phyloP scores from a whole-genome alignment of 1,140 invertebrate genomes.

The Eriocheir sinensis region DNA sequence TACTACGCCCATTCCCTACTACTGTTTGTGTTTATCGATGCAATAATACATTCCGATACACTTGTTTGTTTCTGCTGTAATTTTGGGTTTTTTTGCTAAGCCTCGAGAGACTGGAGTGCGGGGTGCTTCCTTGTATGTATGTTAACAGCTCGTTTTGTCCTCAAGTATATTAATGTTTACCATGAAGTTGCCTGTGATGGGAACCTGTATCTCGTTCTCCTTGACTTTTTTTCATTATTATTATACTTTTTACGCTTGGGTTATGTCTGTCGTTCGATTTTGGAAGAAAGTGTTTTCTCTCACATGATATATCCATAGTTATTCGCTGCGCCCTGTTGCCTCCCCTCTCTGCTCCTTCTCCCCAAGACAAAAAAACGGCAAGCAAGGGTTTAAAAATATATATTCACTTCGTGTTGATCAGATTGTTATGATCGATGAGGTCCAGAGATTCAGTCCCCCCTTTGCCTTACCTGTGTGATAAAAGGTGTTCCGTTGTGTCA shows the following conservation, averaged over 20 bases:
- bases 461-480: slow-evolving; percentile 69
- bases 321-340: slow-evolving; percentile 1
- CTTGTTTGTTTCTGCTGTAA: neutral
- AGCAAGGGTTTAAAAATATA: slow-evolving; percentile 61
- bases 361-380: slow-evolving; percentile 45
- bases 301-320: slow-evolving; percentile 33
- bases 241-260: slow-evolving; percentile 44
- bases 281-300: neutral
- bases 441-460: slow-evolving; percentile 17
- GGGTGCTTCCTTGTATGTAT: slow-evolving; percentile 29
- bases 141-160: neutral
- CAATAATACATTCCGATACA: slow-evolving; percentile 52
- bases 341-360: neutral
- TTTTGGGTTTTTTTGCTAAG: neutral
- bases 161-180: slow-evolving; percentile 29
- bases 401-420: slow-evolving; percentile 5
- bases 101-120: neutral
- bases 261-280: slow-evolving; percentile 51
- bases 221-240: neutral
- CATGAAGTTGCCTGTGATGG: slow-evolving; percentile 46
- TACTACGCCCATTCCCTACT: neutral
- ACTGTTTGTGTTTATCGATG: slow-evolving; percentile 43
- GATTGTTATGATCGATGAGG: slow-evolving; percentile 23
- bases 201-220: slow-evolving; percentile 32
- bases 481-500: slow-evolving; percentile 27